Conservation (phyloP, 2,113 vertebrate species). For the Nesoenas mayeri region DNA sequence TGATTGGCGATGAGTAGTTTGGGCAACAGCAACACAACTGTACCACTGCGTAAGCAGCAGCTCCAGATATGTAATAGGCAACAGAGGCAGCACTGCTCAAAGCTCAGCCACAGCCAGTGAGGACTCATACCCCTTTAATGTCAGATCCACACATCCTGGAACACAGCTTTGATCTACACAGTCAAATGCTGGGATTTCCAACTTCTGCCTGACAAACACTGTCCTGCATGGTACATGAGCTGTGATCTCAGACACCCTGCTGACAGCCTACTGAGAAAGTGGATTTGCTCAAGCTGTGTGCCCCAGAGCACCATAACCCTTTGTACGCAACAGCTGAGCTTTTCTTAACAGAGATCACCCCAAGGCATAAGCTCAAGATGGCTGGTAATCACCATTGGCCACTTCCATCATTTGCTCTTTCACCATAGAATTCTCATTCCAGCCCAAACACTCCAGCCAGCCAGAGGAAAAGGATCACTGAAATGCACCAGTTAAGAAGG, state of each 20-base stretch:
- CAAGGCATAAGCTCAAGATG: rapidly evolving
- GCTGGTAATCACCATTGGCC: neutral
- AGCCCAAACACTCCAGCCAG: neutral
- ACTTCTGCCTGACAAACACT: rapidly evolving
- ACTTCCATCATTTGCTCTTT: neutral
- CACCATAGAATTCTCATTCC: neutral
- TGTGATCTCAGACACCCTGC: neutral
- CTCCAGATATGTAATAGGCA: neutral
- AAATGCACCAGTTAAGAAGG: neutral
- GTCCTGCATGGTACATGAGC: rapidly evolving
- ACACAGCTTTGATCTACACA: neutral
- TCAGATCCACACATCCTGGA: neutral
- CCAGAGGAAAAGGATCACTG: neutral
- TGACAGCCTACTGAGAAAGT: neutral
- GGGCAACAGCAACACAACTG: neutral
- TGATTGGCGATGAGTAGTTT: neutral
- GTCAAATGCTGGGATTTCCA: neutral
- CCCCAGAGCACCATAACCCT: neutral
- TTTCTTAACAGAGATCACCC: neutral
- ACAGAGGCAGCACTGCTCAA: neutral
- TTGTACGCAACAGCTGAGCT: rapidly evolving
- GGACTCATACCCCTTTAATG: neutral
- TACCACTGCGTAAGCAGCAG: neutral
- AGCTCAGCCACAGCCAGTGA: rapidly evolving
- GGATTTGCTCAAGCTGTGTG: neutral